phyloP scores from a whole-genome alignment of 2,113 vertebrate genomes.

The Odocoileus hemionus region DNA sequence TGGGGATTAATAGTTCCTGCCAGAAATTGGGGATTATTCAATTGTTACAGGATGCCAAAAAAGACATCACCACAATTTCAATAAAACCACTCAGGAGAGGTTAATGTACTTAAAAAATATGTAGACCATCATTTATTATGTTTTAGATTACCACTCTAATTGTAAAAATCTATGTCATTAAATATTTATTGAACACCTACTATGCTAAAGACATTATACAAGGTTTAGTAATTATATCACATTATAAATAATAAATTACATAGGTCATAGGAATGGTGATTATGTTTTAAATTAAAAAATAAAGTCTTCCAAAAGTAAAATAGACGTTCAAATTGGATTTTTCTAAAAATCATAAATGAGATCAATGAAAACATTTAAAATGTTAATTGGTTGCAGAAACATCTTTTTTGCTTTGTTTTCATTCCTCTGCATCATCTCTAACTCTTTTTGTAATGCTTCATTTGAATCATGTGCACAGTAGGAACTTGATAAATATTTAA shows the following conservation, averaged over 20 bases:
- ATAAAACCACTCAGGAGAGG: background rate
- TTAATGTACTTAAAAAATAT: background rate
- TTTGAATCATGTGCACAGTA: background rate
- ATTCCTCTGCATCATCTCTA: background rate
- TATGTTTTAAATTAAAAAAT: slow-evolving; percentile 11
- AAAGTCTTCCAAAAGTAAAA: slow-evolving; percentile 19
- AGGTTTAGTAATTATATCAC: slow-evolving; percentile 6
- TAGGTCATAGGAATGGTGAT: background rate
- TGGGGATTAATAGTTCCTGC: background rate
- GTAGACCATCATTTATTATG: background rate
- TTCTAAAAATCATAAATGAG: background rate
- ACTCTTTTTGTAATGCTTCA: background rate
- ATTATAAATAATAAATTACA: slow-evolving; percentile 47
- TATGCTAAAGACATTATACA: slow-evolving; percentile 26
- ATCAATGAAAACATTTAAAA: slow-evolving; percentile 10
- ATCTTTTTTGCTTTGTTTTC: slow-evolving; percentile 8
- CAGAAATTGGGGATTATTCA: background rate
- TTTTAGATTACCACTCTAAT: background rate
- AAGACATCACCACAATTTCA: background rate
- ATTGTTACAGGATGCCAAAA: background rate
- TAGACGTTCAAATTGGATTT: background rate
- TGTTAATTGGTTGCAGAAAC: background rate
- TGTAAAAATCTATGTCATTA: background rate
- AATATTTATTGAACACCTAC: slow-evolving; percentile 46
- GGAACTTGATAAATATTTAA: slow-evolving; percentile 39